A percentile compares a stretch with the other conserved stretches of the same genome.
These are phyloP conservation scores for Abramis brama DNA, from an alignment of 2,113 vertebrate species.

Conservation along the genomic window DNA sequence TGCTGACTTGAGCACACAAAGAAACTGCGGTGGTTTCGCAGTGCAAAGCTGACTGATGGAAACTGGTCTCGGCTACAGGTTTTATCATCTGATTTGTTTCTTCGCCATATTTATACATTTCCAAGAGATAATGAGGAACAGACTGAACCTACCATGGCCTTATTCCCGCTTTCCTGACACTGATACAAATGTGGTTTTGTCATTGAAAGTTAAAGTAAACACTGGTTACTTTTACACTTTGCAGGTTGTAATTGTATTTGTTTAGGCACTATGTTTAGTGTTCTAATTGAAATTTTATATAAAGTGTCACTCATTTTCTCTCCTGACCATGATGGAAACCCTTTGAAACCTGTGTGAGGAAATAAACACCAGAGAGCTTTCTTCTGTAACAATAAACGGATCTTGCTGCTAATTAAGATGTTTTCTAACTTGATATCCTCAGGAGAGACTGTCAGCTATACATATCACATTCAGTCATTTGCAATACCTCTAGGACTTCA, in stretches of 20 bases:
- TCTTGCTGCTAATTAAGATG: slow-evolving; percentile 44
- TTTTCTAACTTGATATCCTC: slow-evolving; percentile 52
- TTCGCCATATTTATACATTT: slow-evolving; percentile 17
- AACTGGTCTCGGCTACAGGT: slow-evolving; percentile 12
- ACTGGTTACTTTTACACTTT: background rate
- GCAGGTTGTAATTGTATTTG: background rate
- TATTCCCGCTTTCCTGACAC: background rate
- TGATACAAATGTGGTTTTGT: background rate
- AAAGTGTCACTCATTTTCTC: background rate
- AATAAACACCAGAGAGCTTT: slow-evolving; percentile 31
- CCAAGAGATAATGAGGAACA: slow-evolving; percentile 15
- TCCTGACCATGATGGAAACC: background rate
- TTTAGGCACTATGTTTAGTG: background rate
- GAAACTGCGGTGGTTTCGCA: slow-evolving; percentile 23
- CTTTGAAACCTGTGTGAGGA: slow-evolving; percentile 8
- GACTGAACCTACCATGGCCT: background rate
- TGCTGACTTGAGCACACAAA: slow-evolving; percentile 51
- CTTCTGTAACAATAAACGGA: background rate
- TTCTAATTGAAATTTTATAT: slow-evolving; percentile 1
- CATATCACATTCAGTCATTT: slow-evolving; percentile 14
- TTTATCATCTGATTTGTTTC: slow-evolving; percentile 10
- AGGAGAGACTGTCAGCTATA: slow-evolving; percentile 24
- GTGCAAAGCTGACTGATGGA: slow-evolving; percentile 20
- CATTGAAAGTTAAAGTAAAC: slow-evolving; percentile 1
- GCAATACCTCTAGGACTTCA: slow-evolving; percentile 38